Percentiles rank a stretch among this genome's conserved stretches.
Evolutionary conservation across 2,113 vertebrate species (phyloP).

Genomic region (Camelus bactrianus): DNA sequence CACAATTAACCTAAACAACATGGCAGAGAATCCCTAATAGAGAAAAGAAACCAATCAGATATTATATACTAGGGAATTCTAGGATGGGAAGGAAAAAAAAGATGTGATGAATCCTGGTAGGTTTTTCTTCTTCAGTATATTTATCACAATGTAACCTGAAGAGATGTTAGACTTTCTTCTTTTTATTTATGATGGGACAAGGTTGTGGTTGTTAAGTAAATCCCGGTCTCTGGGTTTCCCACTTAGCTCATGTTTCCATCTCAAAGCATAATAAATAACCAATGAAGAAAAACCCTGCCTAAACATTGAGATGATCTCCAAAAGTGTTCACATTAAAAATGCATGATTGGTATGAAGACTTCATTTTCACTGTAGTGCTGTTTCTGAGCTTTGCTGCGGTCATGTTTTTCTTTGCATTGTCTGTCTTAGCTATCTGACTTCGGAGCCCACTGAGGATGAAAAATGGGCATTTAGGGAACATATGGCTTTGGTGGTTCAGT

Average conservation of each 20-base stretch:
- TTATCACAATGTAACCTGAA: background rate
- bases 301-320: slow-evolving; percentile 70
- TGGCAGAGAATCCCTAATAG: background rate
- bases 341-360: slow-evolving; percentile 39
- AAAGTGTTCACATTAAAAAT: slow-evolving; percentile 73
- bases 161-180: background rate
- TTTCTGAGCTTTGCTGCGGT: slow-evolving; percentile 52
- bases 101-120: background rate
- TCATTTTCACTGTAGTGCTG: background rate
- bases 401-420: background rate
- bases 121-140: background rate
- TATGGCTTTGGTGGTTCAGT: background rate
- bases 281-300: slow-evolving; percentile 66
- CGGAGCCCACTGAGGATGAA: slow-evolving; percentile 42
- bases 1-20: slow-evolving; percentile 12
- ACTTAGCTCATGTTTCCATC: slow-evolving; percentile 35
- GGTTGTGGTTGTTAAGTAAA: background rate
- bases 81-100: background rate
- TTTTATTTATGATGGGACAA: background rate
- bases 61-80: background rate
- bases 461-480: background rate
- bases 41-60: slow-evolving; percentile 1
- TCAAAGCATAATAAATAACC: slow-evolving; percentile 71
- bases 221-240: slow-evolving; percentile 57
- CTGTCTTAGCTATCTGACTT: slow-evolving; percentile 34